Evolutionary conservation across 2,113 vertebrate genomes (phyloP).

Genomic region (Garra rufa): DNA sequence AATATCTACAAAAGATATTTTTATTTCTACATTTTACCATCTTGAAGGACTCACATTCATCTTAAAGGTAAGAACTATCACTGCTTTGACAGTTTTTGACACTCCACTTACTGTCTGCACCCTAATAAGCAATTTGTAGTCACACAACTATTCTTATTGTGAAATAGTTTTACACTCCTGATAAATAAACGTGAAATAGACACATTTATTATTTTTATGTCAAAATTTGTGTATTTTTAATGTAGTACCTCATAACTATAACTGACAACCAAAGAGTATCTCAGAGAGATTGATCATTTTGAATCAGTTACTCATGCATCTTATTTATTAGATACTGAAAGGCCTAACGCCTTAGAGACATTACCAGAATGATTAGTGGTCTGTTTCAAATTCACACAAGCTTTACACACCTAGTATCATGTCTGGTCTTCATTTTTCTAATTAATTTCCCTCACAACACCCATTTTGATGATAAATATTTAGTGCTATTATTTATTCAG

Average conservation of each 20-base stretch:
- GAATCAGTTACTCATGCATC: background rate
- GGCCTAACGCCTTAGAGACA: background rate
- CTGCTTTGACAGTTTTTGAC: background rate
- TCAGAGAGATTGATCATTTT: background rate
- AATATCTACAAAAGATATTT: background rate
- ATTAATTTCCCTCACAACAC: too few relatives aligned
- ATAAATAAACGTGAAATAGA: background rate
- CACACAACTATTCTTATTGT: background rate
- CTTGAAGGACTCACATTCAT: background rate
- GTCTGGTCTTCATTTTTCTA: background rate
- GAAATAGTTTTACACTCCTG: background rate
- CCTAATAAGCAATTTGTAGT: too few relatives aligned
- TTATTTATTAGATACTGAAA: background rate
- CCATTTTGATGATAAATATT: too few relatives aligned
- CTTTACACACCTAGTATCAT: background rate
- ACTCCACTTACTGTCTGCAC: too few relatives aligned
- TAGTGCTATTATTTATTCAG: background rate
- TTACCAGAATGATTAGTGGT: background rate
- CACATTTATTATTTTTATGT: background rate
- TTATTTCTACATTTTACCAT: background rate
- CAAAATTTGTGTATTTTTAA: background rate
- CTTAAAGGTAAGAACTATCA: constrained; percentile 10
- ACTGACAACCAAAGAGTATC: background rate
- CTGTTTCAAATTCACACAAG: background rate
- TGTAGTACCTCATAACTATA: background rate